Evolutionary conservation across 2,113 vertebrate species (phyloP).

Genomic region (Sebastes fasciatus): DNA sequence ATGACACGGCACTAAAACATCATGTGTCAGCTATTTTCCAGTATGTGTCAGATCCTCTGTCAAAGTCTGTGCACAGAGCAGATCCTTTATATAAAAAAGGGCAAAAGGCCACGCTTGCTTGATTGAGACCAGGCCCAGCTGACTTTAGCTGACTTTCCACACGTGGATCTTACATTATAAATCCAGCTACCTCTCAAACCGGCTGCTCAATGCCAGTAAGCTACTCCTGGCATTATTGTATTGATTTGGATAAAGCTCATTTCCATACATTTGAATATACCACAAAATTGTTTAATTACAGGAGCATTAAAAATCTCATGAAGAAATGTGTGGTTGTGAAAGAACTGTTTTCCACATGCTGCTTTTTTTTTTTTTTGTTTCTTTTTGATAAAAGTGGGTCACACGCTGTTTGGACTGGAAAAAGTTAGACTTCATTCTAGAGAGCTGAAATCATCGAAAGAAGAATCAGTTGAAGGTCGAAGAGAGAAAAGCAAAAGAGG

Average conservation of each 20-base stretch:
- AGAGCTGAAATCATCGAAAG: slow-evolving; percentile 80
- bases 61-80: slow-evolving; percentile 48
- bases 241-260: slow-evolving; percentile 26
- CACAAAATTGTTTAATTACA: slow-evolving; percentile 41
- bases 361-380: slow-evolving; percentile 47
- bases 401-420: slow-evolving; percentile 80
- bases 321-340: slow-evolving; percentile 38
- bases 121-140: slow-evolving; percentile 72
- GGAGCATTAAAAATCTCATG: slow-evolving; percentile 29
- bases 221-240: slow-evolving; percentile 4
- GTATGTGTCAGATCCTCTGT: slow-evolving; percentile 45
- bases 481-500: slow-evolving; percentile 18
- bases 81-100: slow-evolving; percentile 52
- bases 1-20: slow-evolving; percentile 41
- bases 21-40: slow-evolving; percentile 59
- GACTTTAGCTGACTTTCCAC: slow-evolving; percentile 69
- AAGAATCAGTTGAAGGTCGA: slow-evolving; percentile 49
- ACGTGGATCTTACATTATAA: slow-evolving; percentile 57
- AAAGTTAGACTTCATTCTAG: slow-evolving; percentile 79
- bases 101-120: slow-evolving; percentile 61
- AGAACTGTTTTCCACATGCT: slow-evolving; percentile 67
- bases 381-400: slow-evolving; percentile 78
- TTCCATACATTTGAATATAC: slow-evolving; percentile 51
- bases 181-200: slow-evolving; percentile 48
- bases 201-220: slow-evolving; percentile 20